These are phyloP conservation scores for Cerastis leucographa DNA, from an alignment of 2,888 invertebrate species.

Conservation along the genomic window DNA sequence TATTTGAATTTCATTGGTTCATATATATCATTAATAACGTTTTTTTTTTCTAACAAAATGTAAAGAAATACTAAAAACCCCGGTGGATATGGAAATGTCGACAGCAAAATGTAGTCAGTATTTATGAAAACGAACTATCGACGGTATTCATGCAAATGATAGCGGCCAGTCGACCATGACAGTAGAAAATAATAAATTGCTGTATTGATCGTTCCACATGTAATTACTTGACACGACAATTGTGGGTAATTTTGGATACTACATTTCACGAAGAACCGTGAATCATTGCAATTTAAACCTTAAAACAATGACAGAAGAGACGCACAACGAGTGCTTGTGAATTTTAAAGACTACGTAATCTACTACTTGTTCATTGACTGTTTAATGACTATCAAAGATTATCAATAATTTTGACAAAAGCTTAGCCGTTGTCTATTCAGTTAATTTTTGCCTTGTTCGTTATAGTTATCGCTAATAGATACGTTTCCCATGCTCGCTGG, in stretches of 20 bases:
- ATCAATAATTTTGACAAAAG: background rate
- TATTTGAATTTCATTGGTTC: too few species aligned
- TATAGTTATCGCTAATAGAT: background rate
- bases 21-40: too few species aligned
- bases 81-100: slow-evolving; percentile 32
- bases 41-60: slow-evolving; percentile 4
- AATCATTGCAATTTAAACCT: background rate
- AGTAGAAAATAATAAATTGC: slow-evolving; percentile 65
- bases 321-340: background rate
- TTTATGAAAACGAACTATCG: slow-evolving; percentile 50
- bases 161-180: slow-evolving; percentile 42
- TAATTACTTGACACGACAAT: slow-evolving; percentile 43
- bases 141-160: slow-evolving; percentile 55
- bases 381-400: background rate
- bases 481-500: background rate
- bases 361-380: background rate
- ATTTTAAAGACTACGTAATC: background rate
- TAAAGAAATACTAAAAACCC: slow-evolving; percentile 10
- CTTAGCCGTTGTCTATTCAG: background rate
- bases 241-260: slow-evolving; percentile 34
- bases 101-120: background rate
- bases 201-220: slow-evolving; percentile 27
- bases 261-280: background rate
- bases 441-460: background rate
- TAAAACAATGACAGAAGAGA: background rate